A percentile compares a stretch with the other conserved stretches of the same genome.
Conservation (phyloP, 2,888 invertebrate genomes). For the Tachina lurida region DNA sequence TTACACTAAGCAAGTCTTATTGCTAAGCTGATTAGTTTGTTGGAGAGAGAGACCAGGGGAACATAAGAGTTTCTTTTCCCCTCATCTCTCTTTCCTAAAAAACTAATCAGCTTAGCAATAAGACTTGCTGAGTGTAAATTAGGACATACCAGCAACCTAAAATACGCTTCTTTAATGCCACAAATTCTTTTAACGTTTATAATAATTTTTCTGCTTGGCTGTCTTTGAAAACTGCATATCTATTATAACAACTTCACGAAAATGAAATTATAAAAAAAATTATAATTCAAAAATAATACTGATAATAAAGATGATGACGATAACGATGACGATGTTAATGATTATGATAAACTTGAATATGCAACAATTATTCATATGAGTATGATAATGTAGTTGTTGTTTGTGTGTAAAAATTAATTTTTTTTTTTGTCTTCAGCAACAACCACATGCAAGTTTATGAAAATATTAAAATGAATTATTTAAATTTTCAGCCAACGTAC, state of each 20-base stretch:
- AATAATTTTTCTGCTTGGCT: no score
- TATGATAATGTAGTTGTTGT: not conserved
- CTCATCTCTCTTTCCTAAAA: no score
- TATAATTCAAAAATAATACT: conserved; percentile 20
- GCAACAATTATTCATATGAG: conserved; percentile 65
- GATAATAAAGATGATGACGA: not conserved
- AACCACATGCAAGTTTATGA: conserved; percentile 5
- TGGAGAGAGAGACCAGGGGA: no score
- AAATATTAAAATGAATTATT: conserved; percentile 54
- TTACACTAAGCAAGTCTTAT: no score
- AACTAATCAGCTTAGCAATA: no score
- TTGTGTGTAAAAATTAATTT: conserved; percentile 2
- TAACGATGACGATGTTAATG: conserved; percentile 17
- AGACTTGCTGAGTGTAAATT: no score
- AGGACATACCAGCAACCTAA: no score
- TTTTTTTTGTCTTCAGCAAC: conserved; percentile 25
- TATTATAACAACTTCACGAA: not conserved
- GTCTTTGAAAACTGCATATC: no score
- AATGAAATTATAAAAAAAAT: conserved; percentile 11
- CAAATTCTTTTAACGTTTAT: no score
- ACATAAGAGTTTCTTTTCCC: no score
- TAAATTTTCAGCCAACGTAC: conserved; percentile 41
- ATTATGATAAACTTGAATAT: conserved; percentile 66
- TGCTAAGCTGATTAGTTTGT: no score
- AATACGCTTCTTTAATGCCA: no score